phyloP scores from a whole-genome alignment of 2,797 vertebrate genomes.

The Myiotriccus ornatus region DNA sequence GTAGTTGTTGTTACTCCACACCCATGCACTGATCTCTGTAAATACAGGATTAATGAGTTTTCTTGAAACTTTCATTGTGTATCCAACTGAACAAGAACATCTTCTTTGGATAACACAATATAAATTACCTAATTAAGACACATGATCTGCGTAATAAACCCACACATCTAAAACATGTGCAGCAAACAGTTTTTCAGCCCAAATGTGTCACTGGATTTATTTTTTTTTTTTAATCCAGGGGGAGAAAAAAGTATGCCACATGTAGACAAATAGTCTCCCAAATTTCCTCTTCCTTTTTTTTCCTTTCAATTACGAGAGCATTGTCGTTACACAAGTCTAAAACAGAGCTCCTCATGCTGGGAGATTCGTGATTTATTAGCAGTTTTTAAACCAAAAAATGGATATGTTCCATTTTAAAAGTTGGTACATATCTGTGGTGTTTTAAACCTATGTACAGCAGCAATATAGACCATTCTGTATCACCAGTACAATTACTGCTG shows the following conservation, averaged over 20 bases:
- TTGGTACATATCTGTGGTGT: not conserved
- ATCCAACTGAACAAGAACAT: slow-evolving; percentile 31
- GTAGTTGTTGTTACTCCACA: not conserved
- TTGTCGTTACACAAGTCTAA: slow-evolving; percentile 25
- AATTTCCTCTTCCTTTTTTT: slow-evolving; percentile 42
- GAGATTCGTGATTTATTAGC: not conserved
- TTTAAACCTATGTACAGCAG: not conserved
- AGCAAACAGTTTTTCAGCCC: slow-evolving; percentile 33
- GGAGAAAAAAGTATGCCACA: slow-evolving; percentile 8
- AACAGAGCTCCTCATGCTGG: not conserved
- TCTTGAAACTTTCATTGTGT: slow-evolving; percentile 35
- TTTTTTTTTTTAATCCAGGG: not conserved
- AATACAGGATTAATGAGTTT: slow-evolving; percentile 31
- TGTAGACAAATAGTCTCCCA: slow-evolving; percentile 36
- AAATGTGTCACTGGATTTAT: slow-evolving; percentile 28
- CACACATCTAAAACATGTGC: slow-evolving; percentile 59
- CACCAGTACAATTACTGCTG: not conserved
- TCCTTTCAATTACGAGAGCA: not conserved
- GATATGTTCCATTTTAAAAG: not conserved
- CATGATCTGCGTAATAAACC: slow-evolving; percentile 60
- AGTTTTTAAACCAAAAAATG: not conserved
- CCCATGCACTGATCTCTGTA: not conserved
- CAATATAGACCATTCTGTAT: not conserved
- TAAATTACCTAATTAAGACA: slow-evolving; percentile 67
- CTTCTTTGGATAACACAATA: slow-evolving; percentile 53